Evolutionary conservation across 2,888 invertebrate species (phyloP).

Genomic region (Thera obeliscata): DNA sequence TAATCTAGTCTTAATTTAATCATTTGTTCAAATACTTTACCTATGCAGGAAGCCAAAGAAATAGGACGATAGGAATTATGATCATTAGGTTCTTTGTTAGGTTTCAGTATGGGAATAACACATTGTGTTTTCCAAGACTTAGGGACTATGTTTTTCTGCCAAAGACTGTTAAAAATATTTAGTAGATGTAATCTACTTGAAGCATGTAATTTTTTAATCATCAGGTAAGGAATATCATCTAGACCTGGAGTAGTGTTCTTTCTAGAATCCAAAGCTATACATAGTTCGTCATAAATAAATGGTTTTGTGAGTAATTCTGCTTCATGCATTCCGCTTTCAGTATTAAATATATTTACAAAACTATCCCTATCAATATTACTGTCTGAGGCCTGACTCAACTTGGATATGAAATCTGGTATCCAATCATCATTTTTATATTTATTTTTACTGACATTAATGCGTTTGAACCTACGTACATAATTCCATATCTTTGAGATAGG

Average conservation of each 20-base stretch:
- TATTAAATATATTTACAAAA: not conserved
- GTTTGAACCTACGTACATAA: too few species aligned
- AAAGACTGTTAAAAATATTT: not conserved
- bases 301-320: not conserved
- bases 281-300: not conserved
- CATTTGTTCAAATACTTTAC: not conserved
- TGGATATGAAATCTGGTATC: not conserved
- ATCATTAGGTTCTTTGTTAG: too few species aligned
- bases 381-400: not conserved
- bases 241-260: not conserved
- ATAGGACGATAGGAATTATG: not conserved
- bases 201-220: conserved; percentile 1
- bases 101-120: too few species aligned
- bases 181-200: not conserved
- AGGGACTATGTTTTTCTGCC: not conserved
- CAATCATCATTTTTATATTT: not conserved
- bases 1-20: not conserved
- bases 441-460: too few species aligned
- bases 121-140: too few species aligned
- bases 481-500: too few species aligned
- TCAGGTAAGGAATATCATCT: not conserved
- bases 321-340: not conserved
- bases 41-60: not conserved
- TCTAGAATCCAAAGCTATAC: not conserved
- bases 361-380: not conserved